Evolutionary conservation across 2,797 vertebrate species (phyloP).

Genomic region (Oryzias sinensis): DNA sequence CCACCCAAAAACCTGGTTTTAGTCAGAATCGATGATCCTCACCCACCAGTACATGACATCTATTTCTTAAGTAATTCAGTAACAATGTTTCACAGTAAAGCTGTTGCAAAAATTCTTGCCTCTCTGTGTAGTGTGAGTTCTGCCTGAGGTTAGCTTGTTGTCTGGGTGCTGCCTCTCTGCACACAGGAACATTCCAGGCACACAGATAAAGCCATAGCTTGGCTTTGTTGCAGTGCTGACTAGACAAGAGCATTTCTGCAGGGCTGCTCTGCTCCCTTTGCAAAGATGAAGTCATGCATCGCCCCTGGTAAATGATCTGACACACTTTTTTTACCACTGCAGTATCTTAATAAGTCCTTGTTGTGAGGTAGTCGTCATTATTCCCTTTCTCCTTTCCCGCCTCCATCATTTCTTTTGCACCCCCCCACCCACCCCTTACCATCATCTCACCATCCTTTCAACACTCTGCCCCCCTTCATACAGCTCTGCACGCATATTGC

Average conservation of each 20-base stretch:
- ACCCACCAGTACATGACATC: too few relatives aligned
- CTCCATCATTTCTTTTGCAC: constrained; percentile 20
- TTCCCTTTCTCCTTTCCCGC: constrained; percentile 48
- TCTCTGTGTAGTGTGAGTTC: constrained; percentile 54
- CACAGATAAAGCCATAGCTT: constrained; percentile 67
- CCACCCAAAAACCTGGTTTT: too few relatives aligned
- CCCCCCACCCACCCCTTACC: constrained; percentile 7
- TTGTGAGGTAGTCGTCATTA: constrained; percentile 63
- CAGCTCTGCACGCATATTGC: constrained; percentile 62
- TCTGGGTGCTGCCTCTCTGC: constrained; percentile 52
- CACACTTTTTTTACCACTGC: constrained; percentile 69
- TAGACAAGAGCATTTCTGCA: constrained; percentile 74
- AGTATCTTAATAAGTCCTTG: constrained; percentile 69
- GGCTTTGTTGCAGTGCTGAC: constrained; percentile 77
- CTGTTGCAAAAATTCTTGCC: constrained; percentile 42
- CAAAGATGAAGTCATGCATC: constrained; percentile 68
- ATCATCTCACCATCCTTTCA: constrained; percentile 2
- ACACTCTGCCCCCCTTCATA: constrained; percentile 25
- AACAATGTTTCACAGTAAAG: constrained; percentile 57
- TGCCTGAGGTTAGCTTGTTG: constrained; percentile 44
- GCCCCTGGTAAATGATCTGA: constrained; percentile 76
- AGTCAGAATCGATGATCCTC: too few relatives aligned
- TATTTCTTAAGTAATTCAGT: constrained; percentile 32
- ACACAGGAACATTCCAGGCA: constrained; percentile 69
- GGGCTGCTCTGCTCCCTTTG: constrained; percentile 66